Conservation (phyloP, 2,113 vertebrate species). For the Benitochromis conjunctus region DNA sequence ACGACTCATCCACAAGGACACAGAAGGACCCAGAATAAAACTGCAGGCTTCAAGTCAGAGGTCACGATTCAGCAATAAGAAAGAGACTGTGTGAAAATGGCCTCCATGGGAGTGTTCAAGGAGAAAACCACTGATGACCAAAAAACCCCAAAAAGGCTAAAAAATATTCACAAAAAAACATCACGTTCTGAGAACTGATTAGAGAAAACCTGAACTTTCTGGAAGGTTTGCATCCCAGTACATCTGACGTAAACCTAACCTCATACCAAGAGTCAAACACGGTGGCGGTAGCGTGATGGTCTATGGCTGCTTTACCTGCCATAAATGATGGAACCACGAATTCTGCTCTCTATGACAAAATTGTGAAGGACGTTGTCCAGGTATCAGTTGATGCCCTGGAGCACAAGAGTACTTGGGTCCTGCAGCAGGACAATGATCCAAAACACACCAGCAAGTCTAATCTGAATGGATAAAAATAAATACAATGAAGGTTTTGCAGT, state of each 20-base stretch:
- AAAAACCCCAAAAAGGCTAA: not conserved
- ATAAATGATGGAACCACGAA: too few relatives aligned
- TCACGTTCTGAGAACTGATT: too few relatives aligned
- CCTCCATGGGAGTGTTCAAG: not conserved
- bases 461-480: not conserved
- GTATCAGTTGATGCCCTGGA: not conserved
- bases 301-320: too few relatives aligned
- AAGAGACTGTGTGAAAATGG: rapidly evolving
- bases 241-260: too few relatives aligned
- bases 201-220: too few relatives aligned
- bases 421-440: not conserved
- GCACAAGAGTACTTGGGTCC: not conserved
- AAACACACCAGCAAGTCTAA: not conserved
- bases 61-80: not conserved
- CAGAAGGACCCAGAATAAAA: not conserved
- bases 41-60: not conserved
- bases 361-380: too few relatives aligned
- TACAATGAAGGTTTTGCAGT: not conserved
- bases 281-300: too few relatives aligned
- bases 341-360: too few relatives aligned
- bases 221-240: too few relatives aligned
- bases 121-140: not conserved
- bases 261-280: too few relatives aligned
- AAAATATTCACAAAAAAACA: not conserved
- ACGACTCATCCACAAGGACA: not conserved